A percentile compares a stretch with the other conserved stretches of the same genome.
phyloP scores from a whole-genome alignment of 23 tunicate genomes.

The Trididemnum miniatum region DNA sequence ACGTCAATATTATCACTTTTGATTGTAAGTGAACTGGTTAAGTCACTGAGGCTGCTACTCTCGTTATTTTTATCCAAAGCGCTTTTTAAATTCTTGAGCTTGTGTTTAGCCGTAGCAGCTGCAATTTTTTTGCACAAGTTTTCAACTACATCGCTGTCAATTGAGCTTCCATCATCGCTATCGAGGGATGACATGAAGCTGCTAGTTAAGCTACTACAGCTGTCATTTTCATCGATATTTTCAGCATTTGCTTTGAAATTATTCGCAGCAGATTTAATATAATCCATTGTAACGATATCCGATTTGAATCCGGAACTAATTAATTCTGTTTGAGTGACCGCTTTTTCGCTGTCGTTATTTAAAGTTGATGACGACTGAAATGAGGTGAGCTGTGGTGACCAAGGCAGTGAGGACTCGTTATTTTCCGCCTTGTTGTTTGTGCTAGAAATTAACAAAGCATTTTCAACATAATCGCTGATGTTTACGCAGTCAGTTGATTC shows the following conservation, averaged over 20 bases:
- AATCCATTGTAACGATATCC: constrained; percentile 54
- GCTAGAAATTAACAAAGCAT: constrained; percentile 32
- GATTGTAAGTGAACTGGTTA: no score
- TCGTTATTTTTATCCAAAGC: no score
- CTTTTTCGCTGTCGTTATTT: neutral
- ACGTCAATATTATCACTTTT: no score
- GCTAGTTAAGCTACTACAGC: constrained; percentile 53
- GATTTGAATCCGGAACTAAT: constrained; percentile 8
- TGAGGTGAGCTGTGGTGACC: constrained; percentile 30
- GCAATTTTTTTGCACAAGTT: constrained; percentile 57
- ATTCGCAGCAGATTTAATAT: constrained; percentile 43
- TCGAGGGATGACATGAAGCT: constrained; percentile 61
- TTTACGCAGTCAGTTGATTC: constrained; percentile 19
- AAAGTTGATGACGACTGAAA: constrained; percentile 52
- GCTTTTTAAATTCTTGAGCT: constrained; percentile 2
- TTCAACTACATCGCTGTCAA: constrained; percentile 67
- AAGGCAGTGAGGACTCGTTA: neutral
- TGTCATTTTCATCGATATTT: constrained; percentile 1
- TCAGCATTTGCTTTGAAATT: neutral
- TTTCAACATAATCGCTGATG: constrained; percentile 61
- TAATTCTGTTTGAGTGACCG: neutral
- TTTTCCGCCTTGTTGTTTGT: neutral
- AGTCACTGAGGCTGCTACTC: no score
- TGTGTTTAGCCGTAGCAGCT: constrained; percentile 40
- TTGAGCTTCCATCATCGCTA: constrained; percentile 69